These are phyloP conservation scores for Echiichthys vipera DNA, from an alignment of 2,797 vertebrate genomes.

Conservation along the genomic window DNA sequence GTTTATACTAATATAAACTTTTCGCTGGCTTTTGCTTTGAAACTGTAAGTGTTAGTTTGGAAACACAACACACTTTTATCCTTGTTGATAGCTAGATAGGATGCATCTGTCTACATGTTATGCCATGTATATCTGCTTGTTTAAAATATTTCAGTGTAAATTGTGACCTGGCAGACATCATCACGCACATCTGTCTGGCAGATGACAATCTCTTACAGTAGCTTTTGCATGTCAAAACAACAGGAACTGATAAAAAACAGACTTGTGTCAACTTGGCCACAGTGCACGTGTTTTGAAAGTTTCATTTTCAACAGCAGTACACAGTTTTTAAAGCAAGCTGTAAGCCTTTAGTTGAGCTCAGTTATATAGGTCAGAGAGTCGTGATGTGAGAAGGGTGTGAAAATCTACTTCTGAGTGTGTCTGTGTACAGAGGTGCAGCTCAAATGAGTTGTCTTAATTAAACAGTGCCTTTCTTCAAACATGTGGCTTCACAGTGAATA, in stretches of 20 bases:
- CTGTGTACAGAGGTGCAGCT: slow-evolving; percentile 12
- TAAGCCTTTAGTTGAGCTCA: not conserved
- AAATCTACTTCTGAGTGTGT: not conserved
- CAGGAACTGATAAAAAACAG: slow-evolving; percentile 7
- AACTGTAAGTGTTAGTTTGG: not conserved
- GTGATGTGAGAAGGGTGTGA: not conserved
- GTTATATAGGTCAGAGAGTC: not conserved
- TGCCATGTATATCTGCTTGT: not conserved
- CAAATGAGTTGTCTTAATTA: not conserved
- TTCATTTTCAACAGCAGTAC: not conserved
- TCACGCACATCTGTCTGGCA: not conserved
- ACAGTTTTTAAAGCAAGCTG: not conserved
- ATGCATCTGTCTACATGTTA: not conserved
- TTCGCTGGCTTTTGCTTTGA: not conserved
- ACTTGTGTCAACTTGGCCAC: not conserved
- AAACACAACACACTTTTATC: not conserved
- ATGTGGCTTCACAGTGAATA: not conserved
- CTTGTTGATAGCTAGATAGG: not conserved
- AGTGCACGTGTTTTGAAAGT: not conserved
- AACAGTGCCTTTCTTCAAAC: not conserved
- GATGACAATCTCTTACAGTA: not conserved
- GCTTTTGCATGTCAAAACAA: not conserved
- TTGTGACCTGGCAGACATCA: not conserved
- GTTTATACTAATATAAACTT: not conserved
- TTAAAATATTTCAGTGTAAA: not conserved